Conservation (phyloP, 2,888 invertebrate genomes). For the Lochmaea capreae region DNA sequence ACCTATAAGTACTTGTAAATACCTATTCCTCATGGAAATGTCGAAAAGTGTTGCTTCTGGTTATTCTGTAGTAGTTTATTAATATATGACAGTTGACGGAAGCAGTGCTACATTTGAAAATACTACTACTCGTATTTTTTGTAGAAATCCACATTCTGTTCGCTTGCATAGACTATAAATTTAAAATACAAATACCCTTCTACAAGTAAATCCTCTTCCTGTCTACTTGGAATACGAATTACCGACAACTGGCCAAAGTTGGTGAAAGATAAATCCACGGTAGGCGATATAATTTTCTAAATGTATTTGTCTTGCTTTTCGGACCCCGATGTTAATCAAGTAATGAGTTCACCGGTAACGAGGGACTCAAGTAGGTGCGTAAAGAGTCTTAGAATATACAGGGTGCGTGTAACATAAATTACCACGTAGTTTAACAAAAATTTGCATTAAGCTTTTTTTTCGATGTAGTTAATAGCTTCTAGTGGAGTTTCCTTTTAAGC, state of each 20-base stretch:
- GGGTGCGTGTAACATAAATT: background rate
- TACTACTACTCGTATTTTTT: too few relatives aligned
- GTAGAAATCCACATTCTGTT: background rate
- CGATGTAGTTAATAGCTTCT: too few relatives aligned
- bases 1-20: too few relatives aligned
- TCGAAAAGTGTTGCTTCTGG: too few relatives aligned
- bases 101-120: too few relatives aligned
- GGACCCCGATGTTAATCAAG: conserved; percentile 7
- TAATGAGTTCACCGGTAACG: conserved; percentile 9
- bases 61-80: too few relatives aligned
- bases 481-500: too few relatives aligned
- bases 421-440: background rate
- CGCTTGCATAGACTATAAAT: background rate
- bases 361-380: conserved; percentile 4
- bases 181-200: background rate
- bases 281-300: conserved; percentile 15
- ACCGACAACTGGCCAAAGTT: conserved; percentile 7
- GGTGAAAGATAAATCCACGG: conserved; percentile 10
- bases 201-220: conserved; percentile 1
- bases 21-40: too few relatives aligned
- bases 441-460: background rate
- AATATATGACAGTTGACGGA: too few relatives aligned
- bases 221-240: conserved; percentile 9
- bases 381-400: conserved; percentile 6
- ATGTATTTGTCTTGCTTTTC: conserved; percentile 15